Evolutionary conservation across 2,113 vertebrate species (phyloP), one percentile per base, ranked within the genome.

Genomic region (Crypturellus undulatus): DNA sequence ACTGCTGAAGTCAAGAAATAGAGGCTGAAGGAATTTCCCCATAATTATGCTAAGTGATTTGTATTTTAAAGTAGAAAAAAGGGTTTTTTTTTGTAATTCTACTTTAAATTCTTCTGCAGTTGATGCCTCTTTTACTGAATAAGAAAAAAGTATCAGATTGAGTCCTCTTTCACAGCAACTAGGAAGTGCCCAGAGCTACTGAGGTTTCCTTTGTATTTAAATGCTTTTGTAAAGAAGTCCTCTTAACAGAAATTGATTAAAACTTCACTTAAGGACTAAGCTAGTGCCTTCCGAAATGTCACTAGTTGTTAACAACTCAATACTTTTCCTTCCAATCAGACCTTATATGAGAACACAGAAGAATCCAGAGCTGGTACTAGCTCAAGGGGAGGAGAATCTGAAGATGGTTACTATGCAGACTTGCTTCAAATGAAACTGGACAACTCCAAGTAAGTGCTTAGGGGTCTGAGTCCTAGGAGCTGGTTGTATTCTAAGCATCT

Each of bases 371-470:
- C 75, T 12, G 47, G 65, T 19, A 84, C 49, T 5, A 68, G 60
- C 24, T 47, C 78, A 3, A 96, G 63, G 56, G 78, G 79, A 63
- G 94, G 81, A 3, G 86, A 92, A 14, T 96, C 96, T 54, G 96
- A 92, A 45, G 98, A 99, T 97, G 98, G 97, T 15, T 99, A 99
- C 94, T 99, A 99, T 63, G 98, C 98, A 2, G 98, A 99, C 94
- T 97, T 99, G 89, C 98, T 99, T 64, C 98, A 98, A 92, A 98
- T 99, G 97, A 98, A 99, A 94, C 98, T 99, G 43, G 97, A 97
- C 56, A 99, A 98, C 90, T 97, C 98, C 1, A 98, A 98, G 99
- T 99, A 96, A 97, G 99, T 98, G 52, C 21, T 47, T 36, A 12
- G 15, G 13, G 49, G 24, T 42, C 49, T n/a, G 42, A 68, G 45